These are phyloP conservation scores for Armadillidium nasatum DNA, from an alignment of 1,140 invertebrate genomes.

Conservation along the genomic window DNA sequence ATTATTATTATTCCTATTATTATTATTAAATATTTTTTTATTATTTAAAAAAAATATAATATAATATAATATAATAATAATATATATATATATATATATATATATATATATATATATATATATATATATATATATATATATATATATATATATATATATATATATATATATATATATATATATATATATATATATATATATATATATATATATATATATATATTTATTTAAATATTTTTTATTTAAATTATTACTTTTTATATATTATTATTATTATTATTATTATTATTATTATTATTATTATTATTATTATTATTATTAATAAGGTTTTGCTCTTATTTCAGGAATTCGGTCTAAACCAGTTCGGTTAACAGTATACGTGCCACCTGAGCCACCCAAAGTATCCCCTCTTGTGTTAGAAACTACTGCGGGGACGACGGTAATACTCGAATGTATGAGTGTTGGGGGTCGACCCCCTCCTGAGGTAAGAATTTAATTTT, in stretches of 20 bases:
- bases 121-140: background rate
- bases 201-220: constrained; percentile 1
- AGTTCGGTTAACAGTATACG: constrained; percentile 44
- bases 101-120: too few species aligned
- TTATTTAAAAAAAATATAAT: too few species aligned
- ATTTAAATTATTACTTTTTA: background rate
- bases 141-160: constrained; percentile 6
- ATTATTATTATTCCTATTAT: too few species aligned
- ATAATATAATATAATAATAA: too few species aligned
- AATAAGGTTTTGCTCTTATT: background rate
- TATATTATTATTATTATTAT: background rate
- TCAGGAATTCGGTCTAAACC: background rate
- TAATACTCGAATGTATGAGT: constrained; percentile 51
- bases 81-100: too few species aligned
- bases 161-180: background rate
- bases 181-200: constrained; percentile 6
- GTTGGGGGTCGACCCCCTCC: constrained; percentile 52
- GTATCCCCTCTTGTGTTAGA: constrained; percentile 46
- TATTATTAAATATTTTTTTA: too few species aligned
- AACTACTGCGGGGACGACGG: constrained; percentile 49
- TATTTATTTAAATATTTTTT: background rate
- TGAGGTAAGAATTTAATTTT: constrained; percentile 45
- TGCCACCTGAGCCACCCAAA: constrained; percentile 50
- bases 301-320: constrained; percentile 15
- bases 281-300: constrained; percentile 10